phyloP scores from a whole-genome alignment of 2,113 vertebrate genomes.

The Hepsetus odoe region DNA sequence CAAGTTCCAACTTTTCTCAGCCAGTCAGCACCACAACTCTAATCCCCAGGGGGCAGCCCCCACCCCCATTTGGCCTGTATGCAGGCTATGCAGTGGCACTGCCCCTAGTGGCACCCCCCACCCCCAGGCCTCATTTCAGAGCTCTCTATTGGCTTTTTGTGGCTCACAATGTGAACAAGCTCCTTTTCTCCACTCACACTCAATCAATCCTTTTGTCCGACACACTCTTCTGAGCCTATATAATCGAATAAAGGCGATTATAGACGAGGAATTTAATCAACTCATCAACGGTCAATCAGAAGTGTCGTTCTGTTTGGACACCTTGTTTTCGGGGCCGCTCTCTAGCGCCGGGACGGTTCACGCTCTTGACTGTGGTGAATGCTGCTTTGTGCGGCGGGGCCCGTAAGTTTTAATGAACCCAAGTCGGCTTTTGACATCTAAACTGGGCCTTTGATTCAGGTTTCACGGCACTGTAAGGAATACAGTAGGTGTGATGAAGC shows the following conservation, averaged over 20 bases:
- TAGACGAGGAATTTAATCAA: constrained; percentile 29
- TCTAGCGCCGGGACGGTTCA: too few species aligned
- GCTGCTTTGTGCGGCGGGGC: constrained; percentile 74
- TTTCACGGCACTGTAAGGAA: constrained; percentile 80
- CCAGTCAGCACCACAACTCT: constrained; percentile 16
- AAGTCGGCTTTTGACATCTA: constrained; percentile 80
- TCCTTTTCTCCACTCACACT: constrained; percentile 30
- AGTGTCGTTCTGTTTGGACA: constrained; percentile 32
- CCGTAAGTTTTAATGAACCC: constrained; percentile 78
- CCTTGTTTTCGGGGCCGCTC: not conserved
- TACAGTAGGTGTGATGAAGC: constrained; percentile 80
- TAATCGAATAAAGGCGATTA: constrained; percentile 16
- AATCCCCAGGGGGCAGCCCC: not conserved
- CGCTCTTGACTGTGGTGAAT: constrained; percentile 69
- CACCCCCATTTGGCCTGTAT: constrained; percentile 1
- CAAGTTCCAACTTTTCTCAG: not conserved
- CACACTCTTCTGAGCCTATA: constrained; percentile 24
- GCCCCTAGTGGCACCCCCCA: constrained; percentile 85
- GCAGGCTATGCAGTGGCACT: constrained; percentile 87
- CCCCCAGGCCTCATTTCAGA: constrained; percentile 23
- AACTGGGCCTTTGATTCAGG: constrained; percentile 74
- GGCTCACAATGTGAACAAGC: constrained; percentile 40
- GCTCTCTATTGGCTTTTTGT: constrained; percentile 20
- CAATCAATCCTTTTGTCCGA: constrained; percentile 22
- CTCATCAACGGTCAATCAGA: constrained; percentile 5